Evolutionary conservation across 2,888 invertebrate species (phyloP).

Genomic region (Platynereis dumerilii): DNA sequence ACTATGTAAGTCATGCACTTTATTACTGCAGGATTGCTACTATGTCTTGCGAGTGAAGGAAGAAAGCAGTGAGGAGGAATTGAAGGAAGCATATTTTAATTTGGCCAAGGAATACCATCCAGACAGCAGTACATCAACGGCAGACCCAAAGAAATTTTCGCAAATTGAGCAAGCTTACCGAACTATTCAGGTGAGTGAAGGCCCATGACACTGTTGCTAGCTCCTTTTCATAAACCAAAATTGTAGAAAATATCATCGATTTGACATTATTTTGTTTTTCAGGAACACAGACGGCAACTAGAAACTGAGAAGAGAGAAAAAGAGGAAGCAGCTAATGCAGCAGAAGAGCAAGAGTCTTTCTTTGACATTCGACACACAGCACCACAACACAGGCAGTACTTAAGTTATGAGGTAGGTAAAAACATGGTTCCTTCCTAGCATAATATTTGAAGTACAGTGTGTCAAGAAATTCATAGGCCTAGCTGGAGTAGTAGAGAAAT

Average conservation of each 20-base stretch:
- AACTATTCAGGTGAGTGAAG: slow-evolving; percentile 70
- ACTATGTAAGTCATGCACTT: too few relatives aligned
- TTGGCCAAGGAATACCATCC: slow-evolving; percentile 85
- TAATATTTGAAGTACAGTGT: too few relatives aligned
- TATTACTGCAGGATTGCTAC: slow-evolving; percentile 72
- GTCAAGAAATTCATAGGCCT: too few relatives aligned
- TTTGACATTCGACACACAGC: slow-evolving; percentile 75
- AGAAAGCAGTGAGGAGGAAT: slow-evolving; percentile 75
- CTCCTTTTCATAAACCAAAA: too few relatives aligned
- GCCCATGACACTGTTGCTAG: background rate
- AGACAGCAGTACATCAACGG: slow-evolving; percentile 76
- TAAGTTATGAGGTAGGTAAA: slow-evolving; percentile 71
- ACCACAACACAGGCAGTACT: slow-evolving; percentile 86
- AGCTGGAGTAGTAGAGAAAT: too few relatives aligned
- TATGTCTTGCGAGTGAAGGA: slow-evolving; percentile 72
- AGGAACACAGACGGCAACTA: too few relatives aligned
- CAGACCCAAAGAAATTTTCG: slow-evolving; percentile 75
- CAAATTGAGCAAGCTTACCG: slow-evolving; percentile 79
- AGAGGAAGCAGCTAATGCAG: slow-evolving; percentile 61
- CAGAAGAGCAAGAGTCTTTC: slow-evolving; percentile 69
- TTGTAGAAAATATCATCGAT: too few relatives aligned
- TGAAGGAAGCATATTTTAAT: slow-evolving; percentile 76
- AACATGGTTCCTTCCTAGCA: too few relatives aligned
- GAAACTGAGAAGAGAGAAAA: slow-evolving; percentile 54
- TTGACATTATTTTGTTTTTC: too few relatives aligned